phyloP scores from a whole-genome alignment of 2,888 invertebrate genomes.

The Loripinus fragilis region DNA sequence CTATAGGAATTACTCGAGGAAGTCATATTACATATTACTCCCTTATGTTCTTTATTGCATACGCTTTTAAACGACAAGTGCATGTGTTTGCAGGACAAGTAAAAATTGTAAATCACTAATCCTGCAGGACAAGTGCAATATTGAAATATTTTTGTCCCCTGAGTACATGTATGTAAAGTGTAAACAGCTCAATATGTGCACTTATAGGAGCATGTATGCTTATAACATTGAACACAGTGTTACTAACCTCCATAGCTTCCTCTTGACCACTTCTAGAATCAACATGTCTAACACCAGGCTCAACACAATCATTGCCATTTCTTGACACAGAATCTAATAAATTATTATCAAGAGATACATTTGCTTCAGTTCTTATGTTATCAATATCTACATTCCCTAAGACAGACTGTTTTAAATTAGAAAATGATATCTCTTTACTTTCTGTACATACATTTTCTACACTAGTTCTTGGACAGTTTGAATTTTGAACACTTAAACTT shows the following conservation, averaged over 20 bases:
- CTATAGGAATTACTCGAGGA: no score
- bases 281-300: background rate
- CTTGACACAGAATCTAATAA: background rate
- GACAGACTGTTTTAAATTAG: background rate
- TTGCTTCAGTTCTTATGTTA: background rate
- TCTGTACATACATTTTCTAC: background rate
- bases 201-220: no score
- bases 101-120: no score
- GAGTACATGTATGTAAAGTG: no score
- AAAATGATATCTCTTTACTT: background rate
- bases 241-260: background rate
- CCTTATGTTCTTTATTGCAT: no score
- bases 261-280: background rate
- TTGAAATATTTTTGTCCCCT: no score
- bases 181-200: no score
- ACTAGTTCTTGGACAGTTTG: background rate
- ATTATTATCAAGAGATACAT: background rate
- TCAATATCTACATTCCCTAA: background rate
- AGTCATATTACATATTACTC: no score
- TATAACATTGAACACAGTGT: no score
- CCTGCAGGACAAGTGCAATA: no score
- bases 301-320: background rate
- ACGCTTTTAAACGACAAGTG: no score
- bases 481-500: background rate
- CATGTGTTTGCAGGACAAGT: no score